Conservation (phyloP, 2,888 invertebrate genomes). For the Lasioglossum figueresi region DNA sequence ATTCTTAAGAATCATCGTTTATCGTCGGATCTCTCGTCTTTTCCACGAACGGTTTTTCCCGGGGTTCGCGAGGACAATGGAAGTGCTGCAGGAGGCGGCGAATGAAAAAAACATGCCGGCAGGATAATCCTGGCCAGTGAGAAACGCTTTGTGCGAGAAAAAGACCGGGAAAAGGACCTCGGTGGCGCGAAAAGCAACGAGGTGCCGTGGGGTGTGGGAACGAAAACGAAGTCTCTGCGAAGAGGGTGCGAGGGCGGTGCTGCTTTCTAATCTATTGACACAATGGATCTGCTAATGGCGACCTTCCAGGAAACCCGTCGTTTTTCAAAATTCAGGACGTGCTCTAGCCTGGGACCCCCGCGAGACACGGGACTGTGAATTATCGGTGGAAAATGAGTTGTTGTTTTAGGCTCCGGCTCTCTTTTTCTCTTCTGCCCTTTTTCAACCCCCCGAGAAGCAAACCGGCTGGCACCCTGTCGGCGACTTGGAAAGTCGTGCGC, state of each 20-base stretch:
- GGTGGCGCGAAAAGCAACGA: background rate
- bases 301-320: slow-evolving; percentile 58
- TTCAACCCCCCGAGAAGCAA: background rate
- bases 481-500: background rate
- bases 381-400: slow-evolving; percentile 56
- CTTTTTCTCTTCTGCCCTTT: background rate
- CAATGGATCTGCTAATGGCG: slow-evolving; percentile 56
- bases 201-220: slow-evolving; percentile 1
- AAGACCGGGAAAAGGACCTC: background rate
- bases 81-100: slow-evolving; percentile 13
- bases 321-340: slow-evolving; percentile 47
- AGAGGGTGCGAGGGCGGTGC: slow-evolving; percentile 33
- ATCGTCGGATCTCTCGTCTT: slow-evolving; percentile 33
- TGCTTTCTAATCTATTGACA: slow-evolving; percentile 66
- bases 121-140: slow-evolving; percentile 43
- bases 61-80: slow-evolving; percentile 26
- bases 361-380: slow-evolving; percentile 49
- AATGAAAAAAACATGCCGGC: slow-evolving; percentile 24
- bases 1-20: slow-evolving; percentile 48
- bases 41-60: slow-evolving; percentile 31
- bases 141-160: slow-evolving; percentile 11
- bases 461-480: background rate
- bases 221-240: slow-evolving; percentile 16
- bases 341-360: slow-evolving; percentile 18
- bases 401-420: slow-evolving; percentile 59